These are phyloP conservation scores for Petrocephalus zakoni DNA, from an alignment of 2,113 vertebrate genomes.

Conservation along the genomic window DNA sequence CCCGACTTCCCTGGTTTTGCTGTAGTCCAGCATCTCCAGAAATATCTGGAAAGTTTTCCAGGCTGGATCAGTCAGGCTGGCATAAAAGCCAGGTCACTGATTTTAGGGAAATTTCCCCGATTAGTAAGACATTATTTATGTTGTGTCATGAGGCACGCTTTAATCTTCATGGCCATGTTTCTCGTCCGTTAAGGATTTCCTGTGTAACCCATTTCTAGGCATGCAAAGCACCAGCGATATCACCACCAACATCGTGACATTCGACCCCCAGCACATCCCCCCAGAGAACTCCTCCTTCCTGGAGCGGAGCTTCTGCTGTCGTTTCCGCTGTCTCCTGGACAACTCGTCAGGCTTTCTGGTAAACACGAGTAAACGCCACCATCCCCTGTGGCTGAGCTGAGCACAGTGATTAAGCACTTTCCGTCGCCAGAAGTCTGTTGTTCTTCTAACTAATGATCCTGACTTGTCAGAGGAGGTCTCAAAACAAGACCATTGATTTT, in stretches of 20 bases:
- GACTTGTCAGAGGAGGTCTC: neutral
- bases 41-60: neutral
- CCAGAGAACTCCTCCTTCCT: conserved; percentile 59
- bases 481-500: neutral
- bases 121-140: neutral
- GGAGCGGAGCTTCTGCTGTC: conserved; percentile 62
- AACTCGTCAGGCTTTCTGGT: conserved; percentile 63
- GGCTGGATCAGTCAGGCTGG: neutral
- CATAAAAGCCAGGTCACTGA: neutral
- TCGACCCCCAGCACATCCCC: conserved; percentile 44
- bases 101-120: neutral
- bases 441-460: neutral
- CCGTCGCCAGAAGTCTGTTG: neutral
- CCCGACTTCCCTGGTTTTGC: neutral
- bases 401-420: neutral
- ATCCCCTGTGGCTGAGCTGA: neutral
- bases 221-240: conserved; percentile 34
- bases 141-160: neutral
- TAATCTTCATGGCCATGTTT: neutral
- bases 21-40: neutral
- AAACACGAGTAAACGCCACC: conserved; percentile 10
- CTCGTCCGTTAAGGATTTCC: neutral
- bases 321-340: conserved; percentile 63
- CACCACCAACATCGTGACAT: conserved; percentile 31
- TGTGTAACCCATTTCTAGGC: conserved; percentile 14